These are phyloP conservation scores for Apogon talboti DNA, from an alignment of 2,797 vertebrate genomes.

Conservation along the genomic window DNA sequence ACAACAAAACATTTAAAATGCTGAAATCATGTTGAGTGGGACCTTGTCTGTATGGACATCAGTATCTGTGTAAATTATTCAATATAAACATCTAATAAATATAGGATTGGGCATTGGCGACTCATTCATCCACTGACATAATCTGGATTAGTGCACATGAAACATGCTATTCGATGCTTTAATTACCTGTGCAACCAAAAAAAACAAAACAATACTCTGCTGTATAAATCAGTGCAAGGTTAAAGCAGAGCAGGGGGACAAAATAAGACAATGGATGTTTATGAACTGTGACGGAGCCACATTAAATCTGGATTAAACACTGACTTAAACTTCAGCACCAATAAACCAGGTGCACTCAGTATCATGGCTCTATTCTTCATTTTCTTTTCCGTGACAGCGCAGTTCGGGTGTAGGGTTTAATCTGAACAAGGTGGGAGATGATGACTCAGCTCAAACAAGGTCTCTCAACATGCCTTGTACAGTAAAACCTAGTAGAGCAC, in stretches of 20 bases:
- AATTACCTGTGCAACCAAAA: constrained; percentile 1
- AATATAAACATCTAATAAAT: too few species aligned
- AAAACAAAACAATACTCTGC: constrained; percentile 6
- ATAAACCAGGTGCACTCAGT: too few species aligned
- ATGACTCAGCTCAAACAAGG: constrained; percentile 36
- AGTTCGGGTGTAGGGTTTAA: not conserved
- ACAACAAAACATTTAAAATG: constrained; percentile 4
- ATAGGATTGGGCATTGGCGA: too few species aligned
- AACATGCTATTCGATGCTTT: not conserved
- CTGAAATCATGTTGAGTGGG: too few species aligned
- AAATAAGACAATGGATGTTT: constrained; percentile 2
- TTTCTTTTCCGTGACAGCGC: not conserved
- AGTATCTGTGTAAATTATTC: too few species aligned
- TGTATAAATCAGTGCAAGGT: constrained; percentile 13
- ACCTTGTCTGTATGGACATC: too few species aligned
- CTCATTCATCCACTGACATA: too few species aligned
- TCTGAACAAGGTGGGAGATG: not conserved
- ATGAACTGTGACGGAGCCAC: constrained; percentile 1
- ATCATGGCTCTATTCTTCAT: not conserved
- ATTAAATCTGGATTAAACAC: constrained; percentile 18
- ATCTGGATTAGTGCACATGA: constrained; percentile 23
- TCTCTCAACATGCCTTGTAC: constrained; percentile 42
- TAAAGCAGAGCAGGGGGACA: constrained; percentile 22
- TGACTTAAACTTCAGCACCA: too few species aligned
- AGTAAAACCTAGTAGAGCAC: constrained; percentile 15